Percentiles rank a stretch among this genome's conserved stretches.
These are phyloP conservation scores for Aphelenchoides besseyi DNA, from an alignment of 1,140 invertebrate genomes.

Conservation along the genomic window DNA sequence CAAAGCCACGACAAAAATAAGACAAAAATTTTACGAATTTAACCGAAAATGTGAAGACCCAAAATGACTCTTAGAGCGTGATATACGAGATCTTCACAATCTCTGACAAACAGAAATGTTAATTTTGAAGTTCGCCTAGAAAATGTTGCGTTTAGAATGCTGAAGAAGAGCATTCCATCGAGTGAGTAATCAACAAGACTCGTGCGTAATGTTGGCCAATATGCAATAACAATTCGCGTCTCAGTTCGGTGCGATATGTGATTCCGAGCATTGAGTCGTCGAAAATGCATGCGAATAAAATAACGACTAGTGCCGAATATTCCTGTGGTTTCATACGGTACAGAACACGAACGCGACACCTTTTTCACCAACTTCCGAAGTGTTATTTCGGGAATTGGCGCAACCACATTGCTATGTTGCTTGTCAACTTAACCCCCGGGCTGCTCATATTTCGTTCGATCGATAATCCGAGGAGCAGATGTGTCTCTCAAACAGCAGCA, in stretches of 20 bases:
- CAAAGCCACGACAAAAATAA: no score
- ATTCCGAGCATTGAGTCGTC: no score
- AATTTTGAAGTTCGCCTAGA: no score
- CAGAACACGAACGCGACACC: not conserved
- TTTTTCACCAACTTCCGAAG: not conserved
- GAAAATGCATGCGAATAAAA: not conserved
- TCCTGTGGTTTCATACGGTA: not conserved
- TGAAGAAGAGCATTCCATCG: not conserved
- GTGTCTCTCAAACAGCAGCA: not conserved
- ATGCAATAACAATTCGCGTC: not conserved
- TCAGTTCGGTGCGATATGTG: not conserved
- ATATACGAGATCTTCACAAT: no score
- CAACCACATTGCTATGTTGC: not conserved
- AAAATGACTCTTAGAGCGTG: no score
- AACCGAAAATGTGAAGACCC: no score
- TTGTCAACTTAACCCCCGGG: no score
- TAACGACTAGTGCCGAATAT: not conserved
- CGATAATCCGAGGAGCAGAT: constrained; percentile 3
- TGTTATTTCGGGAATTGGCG: not conserved
- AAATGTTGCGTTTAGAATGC: not conserved
- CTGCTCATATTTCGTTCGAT: not conserved
- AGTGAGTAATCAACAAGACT: not conserved
- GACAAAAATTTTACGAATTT: no score
- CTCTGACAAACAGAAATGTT: no score
- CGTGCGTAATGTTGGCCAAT: not conserved